A percentile compares a stretch with the other conserved stretches of the same genome.
Conservation (phyloP, 2,113 vertebrate species). For the Suricata suricatta region DNA sequence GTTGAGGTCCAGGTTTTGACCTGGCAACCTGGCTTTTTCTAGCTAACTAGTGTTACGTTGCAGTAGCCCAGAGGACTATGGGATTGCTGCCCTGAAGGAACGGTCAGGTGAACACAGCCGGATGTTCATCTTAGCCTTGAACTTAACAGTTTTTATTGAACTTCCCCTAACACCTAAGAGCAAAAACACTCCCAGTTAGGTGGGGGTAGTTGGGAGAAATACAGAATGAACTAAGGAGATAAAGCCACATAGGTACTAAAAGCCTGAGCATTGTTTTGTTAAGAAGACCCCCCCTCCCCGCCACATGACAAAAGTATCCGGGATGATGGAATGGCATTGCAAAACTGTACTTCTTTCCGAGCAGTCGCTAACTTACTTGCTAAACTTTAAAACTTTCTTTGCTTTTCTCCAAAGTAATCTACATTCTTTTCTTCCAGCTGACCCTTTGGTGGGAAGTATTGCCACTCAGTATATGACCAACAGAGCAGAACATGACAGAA, state of each 20-base stretch:
- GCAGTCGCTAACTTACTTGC: background rate
- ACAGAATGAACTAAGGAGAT: background rate
- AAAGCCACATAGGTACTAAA: background rate
- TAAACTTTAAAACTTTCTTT: background rate
- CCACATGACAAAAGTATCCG: background rate
- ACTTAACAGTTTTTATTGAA: background rate
- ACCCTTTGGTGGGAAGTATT: conserved; percentile 97
- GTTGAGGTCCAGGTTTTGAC: background rate
- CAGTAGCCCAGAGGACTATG: background rate
- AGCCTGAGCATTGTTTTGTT: background rate
- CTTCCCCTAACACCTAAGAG: background rate
- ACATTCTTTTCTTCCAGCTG: conserved; percentile 87
- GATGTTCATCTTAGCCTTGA: background rate
- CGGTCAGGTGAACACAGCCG: background rate
- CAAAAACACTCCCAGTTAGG: background rate
- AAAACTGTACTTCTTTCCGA: background rate
- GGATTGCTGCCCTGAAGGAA: background rate
- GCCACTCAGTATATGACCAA: conserved; percentile 98
- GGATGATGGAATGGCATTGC: background rate
- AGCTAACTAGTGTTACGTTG: background rate
- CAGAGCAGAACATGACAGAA: conserved; percentile 98
- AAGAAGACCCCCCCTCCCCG: background rate
- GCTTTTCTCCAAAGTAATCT: conserved; percentile 21
- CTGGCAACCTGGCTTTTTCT: background rate
- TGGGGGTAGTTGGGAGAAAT: background rate